Percentiles rank a stretch among this genome's conserved stretches.
Evolutionary conservation across 2,113 vertebrate genomes (phyloP).

Genomic region (Anhinga rufa): DNA sequence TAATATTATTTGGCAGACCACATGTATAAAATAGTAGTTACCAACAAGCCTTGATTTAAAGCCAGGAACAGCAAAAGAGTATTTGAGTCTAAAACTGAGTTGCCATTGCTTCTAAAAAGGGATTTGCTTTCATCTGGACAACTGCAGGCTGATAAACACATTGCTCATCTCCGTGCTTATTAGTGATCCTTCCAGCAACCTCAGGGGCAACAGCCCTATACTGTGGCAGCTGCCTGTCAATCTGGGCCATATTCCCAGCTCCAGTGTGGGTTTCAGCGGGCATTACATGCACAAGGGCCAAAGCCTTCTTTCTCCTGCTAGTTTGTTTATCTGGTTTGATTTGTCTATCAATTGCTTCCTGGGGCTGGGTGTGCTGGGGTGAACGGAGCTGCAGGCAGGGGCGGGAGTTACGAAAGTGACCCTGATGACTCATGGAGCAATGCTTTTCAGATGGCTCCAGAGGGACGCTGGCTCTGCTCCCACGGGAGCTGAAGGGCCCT

Average conservation of each 20-base stretch:
- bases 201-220: rapidly evolving
- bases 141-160: neutral
- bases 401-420: neutral
- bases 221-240: neutral
- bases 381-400: rapidly evolving
- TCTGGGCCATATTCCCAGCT: neutral
- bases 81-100: neutral
- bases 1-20: neutral
- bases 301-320: neutral
- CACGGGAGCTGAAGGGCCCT: neutral
- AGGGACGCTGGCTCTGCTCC: neutral
- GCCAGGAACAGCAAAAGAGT: neutral
- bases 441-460: neutral
- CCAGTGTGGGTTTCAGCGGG: rapidly evolving
- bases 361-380: neutral
- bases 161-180: neutral
- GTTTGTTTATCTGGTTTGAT: neutral
- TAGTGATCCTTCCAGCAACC: neutral
- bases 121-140: neutral
- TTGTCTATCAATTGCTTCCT: neutral
- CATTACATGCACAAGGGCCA: rapidly evolving
- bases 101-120: neutral
- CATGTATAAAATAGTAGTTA: neutral
- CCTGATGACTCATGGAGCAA: rapidly evolving
- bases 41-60: neutral